These are phyloP conservation scores for Nephila pilipes DNA, from an alignment of 1,140 invertebrate genomes.

Conservation along the genomic window DNA sequence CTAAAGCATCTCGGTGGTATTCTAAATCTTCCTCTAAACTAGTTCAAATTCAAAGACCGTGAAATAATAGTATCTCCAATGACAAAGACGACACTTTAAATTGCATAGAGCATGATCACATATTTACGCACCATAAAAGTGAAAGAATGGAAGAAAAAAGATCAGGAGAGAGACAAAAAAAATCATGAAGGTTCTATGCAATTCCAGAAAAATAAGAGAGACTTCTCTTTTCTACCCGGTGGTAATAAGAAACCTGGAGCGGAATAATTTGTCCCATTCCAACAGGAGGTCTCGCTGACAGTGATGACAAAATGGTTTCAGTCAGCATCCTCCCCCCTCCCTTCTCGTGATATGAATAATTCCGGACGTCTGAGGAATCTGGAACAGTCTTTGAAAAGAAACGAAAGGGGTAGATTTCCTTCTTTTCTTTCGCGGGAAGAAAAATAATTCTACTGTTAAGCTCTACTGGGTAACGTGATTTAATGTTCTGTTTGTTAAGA, in stretches of 20 bases:
- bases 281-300: constrained; percentile 56
- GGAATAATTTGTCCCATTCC: constrained; percentile 67
- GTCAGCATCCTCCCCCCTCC: background rate
- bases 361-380: background rate
- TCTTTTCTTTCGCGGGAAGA: background rate
- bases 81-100: background rate
- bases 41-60: background rate
- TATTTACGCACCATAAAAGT: background rate
- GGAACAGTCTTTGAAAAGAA: background rate
- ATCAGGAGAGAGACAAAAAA: background rate
- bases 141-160: background rate
- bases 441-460: background rate
- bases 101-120: background rate
- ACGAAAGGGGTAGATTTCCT: background rate
- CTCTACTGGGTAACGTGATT: background rate
- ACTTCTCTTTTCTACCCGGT: constrained; percentile 14
- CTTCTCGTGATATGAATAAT: constrained; percentile 11
- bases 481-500: constrained; percentile 19
- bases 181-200: background rate
- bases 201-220: background rate
- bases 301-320: constrained; percentile 42
- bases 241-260: constrained; percentile 56
- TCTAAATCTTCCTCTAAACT: background rate
- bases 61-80: background rate
- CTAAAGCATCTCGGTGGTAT: background rate